These are phyloP conservation scores for Orchestia grillus DNA, from an alignment of 1,140 invertebrate genomes.

Conservation along the genomic window DNA sequence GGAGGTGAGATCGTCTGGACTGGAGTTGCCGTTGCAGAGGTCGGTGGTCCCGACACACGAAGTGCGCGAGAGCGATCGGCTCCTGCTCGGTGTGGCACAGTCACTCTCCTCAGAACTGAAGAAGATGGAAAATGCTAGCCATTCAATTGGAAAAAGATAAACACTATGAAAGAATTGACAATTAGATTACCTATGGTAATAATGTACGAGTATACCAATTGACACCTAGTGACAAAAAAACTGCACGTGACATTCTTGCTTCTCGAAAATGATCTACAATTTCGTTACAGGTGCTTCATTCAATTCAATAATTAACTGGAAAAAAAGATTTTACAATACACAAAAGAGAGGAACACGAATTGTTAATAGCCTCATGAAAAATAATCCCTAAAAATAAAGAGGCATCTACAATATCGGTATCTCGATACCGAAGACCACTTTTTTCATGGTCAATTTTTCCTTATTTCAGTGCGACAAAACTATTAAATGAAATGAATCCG, in stretches of 20 bases:
- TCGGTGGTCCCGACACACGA: background rate
- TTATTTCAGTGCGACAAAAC: no score
- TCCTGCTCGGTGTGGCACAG: background rate
- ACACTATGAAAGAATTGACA: background rate
- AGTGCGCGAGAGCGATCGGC: background rate
- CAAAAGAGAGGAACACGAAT: no score
- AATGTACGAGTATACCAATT: background rate
- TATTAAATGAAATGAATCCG: no score
- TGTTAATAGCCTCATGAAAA: no score
- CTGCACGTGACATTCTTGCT: background rate
- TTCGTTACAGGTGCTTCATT: background rate
- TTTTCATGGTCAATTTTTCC: no score
- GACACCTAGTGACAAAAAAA: background rate
- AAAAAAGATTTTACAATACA: no score
- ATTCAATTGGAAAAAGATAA: background rate
- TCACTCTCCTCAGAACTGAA: constrained; percentile 46
- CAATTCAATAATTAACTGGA: no score
- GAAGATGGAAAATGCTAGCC: background rate
- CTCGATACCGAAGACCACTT: no score
- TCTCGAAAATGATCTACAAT: background rate
- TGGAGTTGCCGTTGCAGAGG: background rate
- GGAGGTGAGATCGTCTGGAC: background rate
- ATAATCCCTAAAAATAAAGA: no score
- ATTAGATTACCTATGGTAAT: background rate
- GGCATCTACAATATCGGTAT: no score